A percentile compares a stretch with the other conserved stretches of the same genome.
Conservation (phyloP, 2,888 invertebrate genomes). For the Nesidiocoris tenuis region DNA sequence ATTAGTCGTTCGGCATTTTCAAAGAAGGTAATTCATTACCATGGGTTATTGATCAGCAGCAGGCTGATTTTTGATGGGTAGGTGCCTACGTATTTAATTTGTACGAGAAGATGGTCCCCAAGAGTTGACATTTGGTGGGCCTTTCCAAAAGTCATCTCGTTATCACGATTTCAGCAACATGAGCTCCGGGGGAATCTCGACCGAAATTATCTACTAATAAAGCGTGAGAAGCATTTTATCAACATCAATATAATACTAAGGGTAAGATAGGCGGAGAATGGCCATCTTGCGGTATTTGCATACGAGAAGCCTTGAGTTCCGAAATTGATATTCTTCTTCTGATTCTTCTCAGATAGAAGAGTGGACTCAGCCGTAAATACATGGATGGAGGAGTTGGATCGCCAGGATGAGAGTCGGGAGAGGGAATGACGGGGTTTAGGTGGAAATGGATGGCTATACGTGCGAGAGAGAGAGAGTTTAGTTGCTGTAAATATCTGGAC, state of each 20-base stretch:
- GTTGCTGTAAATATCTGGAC: conserved; percentile 37
- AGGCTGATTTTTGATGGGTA: no score
- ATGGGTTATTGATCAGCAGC: no score
- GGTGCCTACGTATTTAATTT: no score
- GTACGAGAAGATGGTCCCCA: no score
- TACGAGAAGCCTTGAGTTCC: conserved; percentile 32
- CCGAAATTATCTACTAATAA: background rate
- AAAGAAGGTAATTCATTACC: no score
- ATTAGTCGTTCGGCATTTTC: no score
- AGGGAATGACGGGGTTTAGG: background rate
- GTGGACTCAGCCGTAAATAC: background rate
- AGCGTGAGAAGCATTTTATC: background rate
- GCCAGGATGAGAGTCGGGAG: background rate
- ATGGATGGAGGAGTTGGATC: background rate
- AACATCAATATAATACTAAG: background rate
- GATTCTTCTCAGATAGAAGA: conserved; percentile 32
- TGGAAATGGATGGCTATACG: background rate
- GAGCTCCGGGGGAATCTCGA: background rate
- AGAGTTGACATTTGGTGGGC: no score
- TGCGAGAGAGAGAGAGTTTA: conserved; percentile 29
- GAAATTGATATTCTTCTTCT: conserved; percentile 41
- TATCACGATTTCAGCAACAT: background rate
- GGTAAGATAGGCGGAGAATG: background rate
- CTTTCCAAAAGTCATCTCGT: background rate
- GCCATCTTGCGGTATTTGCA: conserved; percentile 29